Evolutionary conservation across 2,797 vertebrate species (phyloP), one percentile per base, ranked within the genome.

Genomic region (Yasuhikotakia modesta): DNA sequence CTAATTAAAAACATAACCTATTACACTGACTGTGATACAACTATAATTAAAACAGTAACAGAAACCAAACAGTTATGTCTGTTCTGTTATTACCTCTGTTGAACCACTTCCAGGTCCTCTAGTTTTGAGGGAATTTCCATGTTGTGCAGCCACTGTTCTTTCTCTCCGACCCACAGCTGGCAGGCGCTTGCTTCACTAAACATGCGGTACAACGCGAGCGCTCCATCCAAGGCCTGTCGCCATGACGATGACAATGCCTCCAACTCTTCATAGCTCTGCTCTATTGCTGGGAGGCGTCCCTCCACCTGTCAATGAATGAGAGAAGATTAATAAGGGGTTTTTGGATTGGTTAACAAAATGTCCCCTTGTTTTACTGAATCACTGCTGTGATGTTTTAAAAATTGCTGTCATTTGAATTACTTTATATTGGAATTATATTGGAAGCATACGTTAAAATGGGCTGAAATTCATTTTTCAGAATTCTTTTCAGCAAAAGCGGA

Each of bases 71-170:
- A 13, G 30, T n/a, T 4, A 8, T 52, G 39, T 48, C 4, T 50
- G 4, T 58, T 30, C 16, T 27, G 39, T 21, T 30, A 89, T 86
- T 70, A 96, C 97, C 97, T 95, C 77, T 98, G 96, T 85, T 98
- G 96, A 53, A 99, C 94, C 77, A 98, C 97, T 88, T 99, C 97
- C 52, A 99, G 91, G 88, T 99, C 97, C 81, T 98, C 97, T 76
- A 99, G 91, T 52, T 94, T 95, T 73, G 95, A 94, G 0, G 96
- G 97, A 50, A 98, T 94, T 12, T 93, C 91, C 93, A 98, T 94
- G 80, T 90, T 78, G 2, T 96, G 85, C 10, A 99, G 91, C 97
- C 97, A 98, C 88, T 97, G 94, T 84, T 98, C 96, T 87, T 97
- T 95, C 87, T 98, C 96, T 0, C 92, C 96, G 74, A 98, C 93